Evolutionary conservation across 2,888 invertebrate genomes (phyloP), one percentile per base, ranked within the genome.

Genomic region (Galerucella pusilla): DNA sequence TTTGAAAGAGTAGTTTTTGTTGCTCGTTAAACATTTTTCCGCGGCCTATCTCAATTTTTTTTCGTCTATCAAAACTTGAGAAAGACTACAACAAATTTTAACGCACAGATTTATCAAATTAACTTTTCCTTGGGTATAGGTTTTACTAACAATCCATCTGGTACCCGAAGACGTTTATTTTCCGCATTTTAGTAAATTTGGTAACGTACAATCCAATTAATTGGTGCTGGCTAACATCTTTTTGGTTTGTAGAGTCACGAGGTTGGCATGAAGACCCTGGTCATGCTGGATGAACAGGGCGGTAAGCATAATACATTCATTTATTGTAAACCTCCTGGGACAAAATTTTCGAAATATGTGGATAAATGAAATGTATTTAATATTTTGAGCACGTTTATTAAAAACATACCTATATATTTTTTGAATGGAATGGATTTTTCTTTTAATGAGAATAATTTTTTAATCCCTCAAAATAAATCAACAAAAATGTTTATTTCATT

Each of bases 251-350:
- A 98, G 98, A 97, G 97, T 93, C 97, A 98, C 93, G 98, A 98
- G 93, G 98, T 97, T 90, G 98, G 98, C 91, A 98, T 98, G 94
- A 96, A 96, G 93, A 96, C 97, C 91, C 95, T 98, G 92, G 98
- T 98, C 91, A 97, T 97, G 94, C 94, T 98, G 94, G 98, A 98
- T 93, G 98, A 98, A 92, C 98, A 98, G 95, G 98, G 98, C 95
- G 97, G 97, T 98, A 96, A 97, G 96, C 93, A 93, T 49, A 49
- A 92, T 90, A 90, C 89, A 82, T 84, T 80, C 80, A 80, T 79
- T 80, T 77, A 83, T 80, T 80, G 76, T 71, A 68, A 74, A 66
- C 28, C 72, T 74, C 60, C 54, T 35, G 16, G 71, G 52, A 42
- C 57, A 57, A 68, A 54, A 67, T 70, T 69, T 54, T 66, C 72